A percentile compares a stretch with the other conserved stretches of the same genome.
Conservation (phyloP, 1,140 invertebrate genomes). For the Aphaenogaster rudis region DNA sequence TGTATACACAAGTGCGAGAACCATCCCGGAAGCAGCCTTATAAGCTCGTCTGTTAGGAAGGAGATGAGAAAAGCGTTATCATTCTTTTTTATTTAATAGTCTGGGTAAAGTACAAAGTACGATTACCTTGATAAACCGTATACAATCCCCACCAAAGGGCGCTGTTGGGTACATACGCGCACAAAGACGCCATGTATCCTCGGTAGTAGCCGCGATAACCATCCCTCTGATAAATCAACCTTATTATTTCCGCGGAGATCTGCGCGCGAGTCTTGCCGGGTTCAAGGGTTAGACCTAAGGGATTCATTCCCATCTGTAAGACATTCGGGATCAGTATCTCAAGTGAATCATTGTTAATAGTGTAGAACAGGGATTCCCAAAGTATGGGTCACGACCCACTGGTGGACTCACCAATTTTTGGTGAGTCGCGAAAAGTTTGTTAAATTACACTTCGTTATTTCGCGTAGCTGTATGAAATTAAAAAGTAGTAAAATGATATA, state of each 20-base stretch:
- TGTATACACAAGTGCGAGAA: slow-evolving; percentile 95
- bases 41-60: slow-evolving; percentile 91
- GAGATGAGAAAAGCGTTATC: not conserved
- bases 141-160: slow-evolving; percentile 99
- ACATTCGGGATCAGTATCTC: not conserved
- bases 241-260: slow-evolving; percentile 91
- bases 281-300: slow-evolving; percentile 89
- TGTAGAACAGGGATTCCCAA: no score
- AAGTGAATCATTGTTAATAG: not conserved
- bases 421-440: no score
- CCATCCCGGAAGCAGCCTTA: slow-evolving; percentile 90
- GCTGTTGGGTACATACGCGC: slow-evolving; percentile 97
- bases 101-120: not conserved
- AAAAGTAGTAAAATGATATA: no score
- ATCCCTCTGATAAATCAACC: slow-evolving; percentile 92
- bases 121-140: slow-evolving; percentile 96
- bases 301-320: slow-evolving; percentile 89
- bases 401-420: no score
- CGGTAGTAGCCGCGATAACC: slow-evolving; percentile 96
- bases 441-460: no score
- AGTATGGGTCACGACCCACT: no score
- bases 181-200: slow-evolving; percentile 96
- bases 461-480: no score
- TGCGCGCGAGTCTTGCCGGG: slow-evolving; percentile 89
- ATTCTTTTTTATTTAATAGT: not conserved